Percentiles rank a stretch among this genome's conserved stretches.
phyloP scores from a whole-genome alignment of 2,113 vertebrate species.

The Podocnemis expansa region DNA sequence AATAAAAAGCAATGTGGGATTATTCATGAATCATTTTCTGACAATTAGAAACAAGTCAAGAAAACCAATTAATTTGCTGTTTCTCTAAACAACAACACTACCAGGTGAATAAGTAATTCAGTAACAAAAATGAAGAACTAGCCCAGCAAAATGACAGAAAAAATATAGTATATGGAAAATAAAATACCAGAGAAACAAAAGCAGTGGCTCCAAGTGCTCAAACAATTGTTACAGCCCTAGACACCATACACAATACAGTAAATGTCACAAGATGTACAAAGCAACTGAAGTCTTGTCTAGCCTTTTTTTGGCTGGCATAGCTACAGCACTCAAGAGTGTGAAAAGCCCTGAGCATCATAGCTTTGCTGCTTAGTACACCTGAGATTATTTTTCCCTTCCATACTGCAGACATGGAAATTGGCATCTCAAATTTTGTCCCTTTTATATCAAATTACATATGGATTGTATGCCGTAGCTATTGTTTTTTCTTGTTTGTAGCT shows the following conservation, averaged over 20 bases:
- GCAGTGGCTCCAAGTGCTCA: background rate
- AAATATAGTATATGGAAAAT: background rate
- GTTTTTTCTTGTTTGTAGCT: background rate
- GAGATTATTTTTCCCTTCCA: background rate
- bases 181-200: conserved; percentile 30
- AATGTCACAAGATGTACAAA: background rate
- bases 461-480: background rate
- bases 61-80: background rate
- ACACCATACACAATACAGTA: background rate
- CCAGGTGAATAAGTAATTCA: background rate
- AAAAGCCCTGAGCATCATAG: too few species aligned
- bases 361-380: background rate
- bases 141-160: background rate
- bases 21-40: conserved; percentile 12
- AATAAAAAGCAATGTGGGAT: conserved; percentile 11
- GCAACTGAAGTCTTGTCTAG: background rate
- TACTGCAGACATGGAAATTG: background rate
- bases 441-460: background rate
- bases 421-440: background rate
- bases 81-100: background rate
- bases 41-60: background rate
- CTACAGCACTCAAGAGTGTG: background rate
- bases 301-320: background rate
- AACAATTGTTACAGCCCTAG: background rate
- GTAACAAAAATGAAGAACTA: background rate